Evolutionary conservation across 1,140 invertebrate species (phyloP).

Genomic region (Oscheius sp.): DNA sequence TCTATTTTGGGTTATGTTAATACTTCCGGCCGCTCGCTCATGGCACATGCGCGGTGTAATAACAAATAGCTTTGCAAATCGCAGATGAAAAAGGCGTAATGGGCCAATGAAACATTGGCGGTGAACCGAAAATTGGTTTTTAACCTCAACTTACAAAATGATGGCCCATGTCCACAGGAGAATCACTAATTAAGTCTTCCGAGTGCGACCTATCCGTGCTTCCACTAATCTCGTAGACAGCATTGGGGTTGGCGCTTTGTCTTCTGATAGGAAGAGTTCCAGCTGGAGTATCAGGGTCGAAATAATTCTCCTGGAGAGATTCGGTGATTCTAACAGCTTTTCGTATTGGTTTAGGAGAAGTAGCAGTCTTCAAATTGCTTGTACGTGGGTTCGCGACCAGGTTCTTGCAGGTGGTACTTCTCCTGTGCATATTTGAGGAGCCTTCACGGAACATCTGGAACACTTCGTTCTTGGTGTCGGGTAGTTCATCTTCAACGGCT

Average conservation of each 20-base stretch:
- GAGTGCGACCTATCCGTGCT: too few species aligned
- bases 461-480: slow-evolving; percentile 24
- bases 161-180: too few species aligned
- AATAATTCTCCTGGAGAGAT: too few species aligned
- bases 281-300: too few species aligned
- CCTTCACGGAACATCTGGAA: slow-evolving; percentile 31
- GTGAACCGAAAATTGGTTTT: neutral
- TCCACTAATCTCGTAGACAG: too few species aligned
- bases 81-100: neutral
- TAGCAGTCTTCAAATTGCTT: slow-evolving; percentile 13
- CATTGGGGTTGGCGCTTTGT: neutral
- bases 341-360: neutral
- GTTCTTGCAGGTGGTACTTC: neutral
- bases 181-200: too few species aligned
- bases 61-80: slow-evolving; percentile 2
- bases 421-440: neutral
- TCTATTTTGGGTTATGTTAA: too few species aligned
- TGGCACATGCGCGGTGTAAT: slow-evolving; percentile 2
- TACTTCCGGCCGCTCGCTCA: slow-evolving; percentile 9
- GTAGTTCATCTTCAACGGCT: slow-evolving; percentile 20
- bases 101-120: neutral
- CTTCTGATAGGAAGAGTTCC: neutral
- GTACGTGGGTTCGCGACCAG: neutral
- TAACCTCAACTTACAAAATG: neutral
- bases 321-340: too few species aligned